Evolutionary conservation across 2,888 invertebrate genomes (phyloP).

Genomic region (Lysandra coridon): DNA sequence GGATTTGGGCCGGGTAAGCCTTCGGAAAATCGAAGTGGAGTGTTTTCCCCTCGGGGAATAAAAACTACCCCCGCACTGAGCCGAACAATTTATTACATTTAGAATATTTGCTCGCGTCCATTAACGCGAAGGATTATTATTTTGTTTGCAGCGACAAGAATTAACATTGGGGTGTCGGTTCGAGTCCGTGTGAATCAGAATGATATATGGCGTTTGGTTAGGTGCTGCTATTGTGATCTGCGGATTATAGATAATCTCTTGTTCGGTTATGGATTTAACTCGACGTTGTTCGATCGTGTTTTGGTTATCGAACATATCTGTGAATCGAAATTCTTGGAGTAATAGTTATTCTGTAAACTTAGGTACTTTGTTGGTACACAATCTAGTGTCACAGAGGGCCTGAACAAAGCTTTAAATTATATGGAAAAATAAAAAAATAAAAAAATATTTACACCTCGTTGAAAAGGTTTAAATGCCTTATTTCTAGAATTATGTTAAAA

Average conservation of each 20-base stretch:
- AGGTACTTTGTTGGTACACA: background rate
- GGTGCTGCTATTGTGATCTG: slow-evolving; percentile 40
- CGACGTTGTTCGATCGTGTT: slow-evolving; percentile 5
- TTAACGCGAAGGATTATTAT: slow-evolving; percentile 79
- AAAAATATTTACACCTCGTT: too few relatives aligned
- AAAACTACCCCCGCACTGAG: slow-evolving; percentile 51
- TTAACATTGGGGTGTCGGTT: slow-evolving; percentile 79
- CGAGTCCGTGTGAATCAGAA: slow-evolving; percentile 69
- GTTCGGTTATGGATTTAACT: slow-evolving; percentile 17
- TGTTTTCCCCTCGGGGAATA: slow-evolving; percentile 68
- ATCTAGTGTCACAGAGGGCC: background rate
- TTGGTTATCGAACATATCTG: background rate
- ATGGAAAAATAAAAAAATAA: too few relatives aligned
- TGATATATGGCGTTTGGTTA: slow-evolving; percentile 51
- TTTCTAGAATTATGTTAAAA: too few relatives aligned
- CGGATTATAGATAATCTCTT: slow-evolving; percentile 19
- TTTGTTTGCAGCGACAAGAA: slow-evolving; percentile 78
- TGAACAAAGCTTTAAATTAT: background rate
- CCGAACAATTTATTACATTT: slow-evolving; percentile 70
- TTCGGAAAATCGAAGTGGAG: slow-evolving; percentile 49
- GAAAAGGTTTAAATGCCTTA: too few relatives aligned
- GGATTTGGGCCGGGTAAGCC: slow-evolving; percentile 52
- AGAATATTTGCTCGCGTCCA: slow-evolving; percentile 71
- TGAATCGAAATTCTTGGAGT: background rate
- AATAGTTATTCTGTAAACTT: background rate